Percentiles rank a stretch among this genome's conserved stretches.
phyloP scores from a whole-genome alignment of 2,797 vertebrate species.

The Protonibea diacanthus region DNA sequence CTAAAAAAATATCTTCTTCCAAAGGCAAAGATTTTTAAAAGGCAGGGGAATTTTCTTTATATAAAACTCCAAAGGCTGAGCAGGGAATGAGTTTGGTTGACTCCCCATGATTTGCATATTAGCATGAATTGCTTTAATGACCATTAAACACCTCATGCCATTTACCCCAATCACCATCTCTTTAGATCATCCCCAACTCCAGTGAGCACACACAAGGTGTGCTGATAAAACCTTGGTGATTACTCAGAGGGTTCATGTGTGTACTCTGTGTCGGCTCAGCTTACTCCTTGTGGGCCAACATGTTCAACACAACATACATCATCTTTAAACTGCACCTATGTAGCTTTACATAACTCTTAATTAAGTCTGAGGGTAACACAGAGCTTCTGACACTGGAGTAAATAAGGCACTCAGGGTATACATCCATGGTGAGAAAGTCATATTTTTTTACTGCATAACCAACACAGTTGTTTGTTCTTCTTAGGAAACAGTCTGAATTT shows the following conservation, averaged over 20 bases:
- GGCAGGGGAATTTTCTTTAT: conserved; percentile 26
- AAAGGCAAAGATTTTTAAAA: conserved; percentile 9
- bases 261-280: background rate
- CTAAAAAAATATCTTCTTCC: background rate
- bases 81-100: conserved; percentile 52
- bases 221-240: background rate
- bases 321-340: conserved; percentile 36
- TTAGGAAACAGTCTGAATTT: conserved; percentile 4
- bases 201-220: conserved; percentile 5
- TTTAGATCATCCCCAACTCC: conserved; percentile 18
- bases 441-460: background rate
- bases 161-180: conserved; percentile 43
- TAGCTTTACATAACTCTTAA: conserved; percentile 54
- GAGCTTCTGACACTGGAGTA: conserved; percentile 34
- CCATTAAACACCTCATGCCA: conserved; percentile 38
- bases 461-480: background rate
- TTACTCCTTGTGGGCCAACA: conserved; percentile 7
- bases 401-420: conserved; percentile 65
- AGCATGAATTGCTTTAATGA: conserved; percentile 48
- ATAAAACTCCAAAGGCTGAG: conserved; percentile 41
- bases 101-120: conserved; percentile 42
- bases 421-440: background rate
- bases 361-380: conserved; percentile 58
- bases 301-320: conserved; percentile 19
- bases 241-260: conserved; percentile 4